Percentiles rank a stretch among this genome's conserved stretches.
These are phyloP conservation scores for Muntiacus muntjak DNA, from an alignment of 2,113 vertebrate genomes.

Conservation along the genomic window DNA sequence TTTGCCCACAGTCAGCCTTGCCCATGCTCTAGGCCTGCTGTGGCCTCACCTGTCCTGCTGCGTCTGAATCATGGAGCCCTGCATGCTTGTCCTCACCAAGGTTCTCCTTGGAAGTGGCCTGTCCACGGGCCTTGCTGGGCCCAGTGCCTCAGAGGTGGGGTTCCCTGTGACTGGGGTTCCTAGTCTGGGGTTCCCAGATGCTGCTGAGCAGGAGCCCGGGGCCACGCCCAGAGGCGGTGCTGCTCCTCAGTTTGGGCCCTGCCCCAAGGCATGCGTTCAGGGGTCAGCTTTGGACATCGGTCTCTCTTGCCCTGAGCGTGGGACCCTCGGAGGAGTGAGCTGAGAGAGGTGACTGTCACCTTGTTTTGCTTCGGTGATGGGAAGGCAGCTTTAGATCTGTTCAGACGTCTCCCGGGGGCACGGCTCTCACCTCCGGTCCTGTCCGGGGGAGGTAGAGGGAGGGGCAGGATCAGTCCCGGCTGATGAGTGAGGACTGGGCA, in stretches of 20 bases:
- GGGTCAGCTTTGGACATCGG: too few species aligned
- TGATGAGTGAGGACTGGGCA: neutral
- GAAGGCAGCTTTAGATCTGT: too few species aligned
- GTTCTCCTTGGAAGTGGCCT: neutral
- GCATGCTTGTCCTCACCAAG: neutral
- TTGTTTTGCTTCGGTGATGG: neutral
- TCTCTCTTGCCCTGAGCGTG: fast-evolving
- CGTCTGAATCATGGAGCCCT: neutral
- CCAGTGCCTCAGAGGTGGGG: neutral
- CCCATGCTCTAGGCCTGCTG: neutral
- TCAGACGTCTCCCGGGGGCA: neutral
- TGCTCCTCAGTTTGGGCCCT: neutral
- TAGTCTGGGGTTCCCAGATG: too few species aligned
- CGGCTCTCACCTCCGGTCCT: neutral
- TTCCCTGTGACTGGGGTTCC: neutral
- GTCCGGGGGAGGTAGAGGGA: neutral
- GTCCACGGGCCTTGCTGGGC: neutral
- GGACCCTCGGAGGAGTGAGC: neutral
- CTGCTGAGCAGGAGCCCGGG: neutral
- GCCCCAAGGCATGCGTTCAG: fast-evolving
- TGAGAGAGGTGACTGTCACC: too few species aligned
- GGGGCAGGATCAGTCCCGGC: neutral
- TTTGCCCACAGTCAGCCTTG: neutral
- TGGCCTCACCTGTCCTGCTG: neutral
- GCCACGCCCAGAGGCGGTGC: fast-evolving